Conservation (phyloP, 37 sponge, comb jelly and placozoan genomes). For the Oopsacas minuta region DNA sequence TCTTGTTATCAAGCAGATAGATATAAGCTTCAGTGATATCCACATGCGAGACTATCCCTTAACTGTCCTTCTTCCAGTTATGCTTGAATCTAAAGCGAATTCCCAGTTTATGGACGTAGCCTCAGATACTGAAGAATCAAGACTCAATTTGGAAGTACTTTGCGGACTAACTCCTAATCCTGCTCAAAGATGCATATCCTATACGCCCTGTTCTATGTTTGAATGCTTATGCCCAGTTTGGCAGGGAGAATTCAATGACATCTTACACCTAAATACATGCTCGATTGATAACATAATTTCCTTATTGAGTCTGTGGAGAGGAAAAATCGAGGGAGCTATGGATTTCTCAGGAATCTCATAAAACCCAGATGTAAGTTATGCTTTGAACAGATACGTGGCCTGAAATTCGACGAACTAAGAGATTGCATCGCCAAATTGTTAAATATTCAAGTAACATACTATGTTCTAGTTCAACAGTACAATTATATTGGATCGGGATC, state of each 20-base stretch:
- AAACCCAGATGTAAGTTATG: neutral
- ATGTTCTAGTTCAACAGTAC: neutral
- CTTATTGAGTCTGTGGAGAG: neutral
- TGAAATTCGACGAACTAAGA: neutral
- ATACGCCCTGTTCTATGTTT: neutral
- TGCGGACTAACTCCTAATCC: neutral
- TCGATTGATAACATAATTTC: neutral
- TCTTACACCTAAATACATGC: neutral
- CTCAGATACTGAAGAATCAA: neutral
- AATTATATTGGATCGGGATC: neutral
- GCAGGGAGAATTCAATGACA: neutral
- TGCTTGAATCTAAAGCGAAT: neutral
- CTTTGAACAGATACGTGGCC: neutral
- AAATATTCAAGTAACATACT: neutral
- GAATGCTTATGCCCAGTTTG: neutral
- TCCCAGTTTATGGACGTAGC: neutral
- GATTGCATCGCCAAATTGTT: neutral
- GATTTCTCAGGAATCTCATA: neutral
- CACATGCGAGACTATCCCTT: neutral
- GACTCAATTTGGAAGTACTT: neutral
- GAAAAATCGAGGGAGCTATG: neutral
- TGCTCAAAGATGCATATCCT: neutral
- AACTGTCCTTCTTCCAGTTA: conserved; percentile 2
- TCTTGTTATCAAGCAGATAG: neutral
- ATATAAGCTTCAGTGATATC: neutral